Base-by-base conservation (phyloP, 2,113 vertebrate genomes). In the Phylloscopus whistleri region DNA sequence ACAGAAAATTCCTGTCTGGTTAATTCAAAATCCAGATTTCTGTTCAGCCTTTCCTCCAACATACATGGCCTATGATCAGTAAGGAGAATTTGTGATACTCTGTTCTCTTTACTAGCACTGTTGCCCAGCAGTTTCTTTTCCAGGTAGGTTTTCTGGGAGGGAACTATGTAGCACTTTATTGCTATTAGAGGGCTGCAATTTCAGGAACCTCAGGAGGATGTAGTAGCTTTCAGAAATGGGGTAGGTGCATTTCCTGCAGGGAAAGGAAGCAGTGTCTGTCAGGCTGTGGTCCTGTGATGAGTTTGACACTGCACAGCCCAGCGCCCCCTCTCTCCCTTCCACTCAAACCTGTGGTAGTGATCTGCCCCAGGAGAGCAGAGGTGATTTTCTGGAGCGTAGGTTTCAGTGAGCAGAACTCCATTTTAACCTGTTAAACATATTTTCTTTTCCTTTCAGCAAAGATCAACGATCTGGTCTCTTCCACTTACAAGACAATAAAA, bases 401-500 rank as follows among this genome's bases (percentile, higher is more conserved):
- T 72, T 81, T 84, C 26, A 81, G 18, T 1, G 2, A 30, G 48
- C 82, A 68, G 53, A 70, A 53, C 4, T 23, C 23, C 10, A 11
- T 46, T 68, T 56, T 56, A 68, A 30, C 52, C 56, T 79, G 3
- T 27, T 78, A 82, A 90, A 41, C 18, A 2, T 43, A 17, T 72
- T 96, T 73, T 64, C 52, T 90, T 97, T 96, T 96, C 91, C 96
- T 98, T 98, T 87, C 95, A 99, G 99, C 97, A 74, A 99, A 99
- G 97, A 98, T 99, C 97, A 98, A 98, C 33, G 99, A 99, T 96
- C 95, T 99, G 66, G 98, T 99, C 96, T 98, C 98, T 97, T 97
- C 98, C 93, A 98, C 98, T 62, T 99, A 99, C 60, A 98, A 99
- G 82, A 98, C 98, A 84, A 98, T 99, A 97, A 99, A 99, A 98